Conservation (phyloP, 2,797 vertebrate species). For the Gymnodraco acuticeps region DNA sequence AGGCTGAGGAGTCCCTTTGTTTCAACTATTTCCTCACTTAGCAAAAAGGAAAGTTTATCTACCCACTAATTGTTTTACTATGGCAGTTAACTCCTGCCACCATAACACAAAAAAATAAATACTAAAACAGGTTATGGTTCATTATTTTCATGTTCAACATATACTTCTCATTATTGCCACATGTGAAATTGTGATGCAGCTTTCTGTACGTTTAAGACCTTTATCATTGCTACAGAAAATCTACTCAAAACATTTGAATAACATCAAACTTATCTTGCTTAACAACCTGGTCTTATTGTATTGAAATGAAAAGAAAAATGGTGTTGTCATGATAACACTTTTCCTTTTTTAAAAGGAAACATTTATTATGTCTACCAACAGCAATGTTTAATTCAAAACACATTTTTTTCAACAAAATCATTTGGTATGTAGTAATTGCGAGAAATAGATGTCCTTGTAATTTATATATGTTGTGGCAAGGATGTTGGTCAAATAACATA, state of each 20-base stretch:
- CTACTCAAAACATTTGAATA: too few relatives aligned
- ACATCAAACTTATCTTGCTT: too few relatives aligned
- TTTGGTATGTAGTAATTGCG: neutral
- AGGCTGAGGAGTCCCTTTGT: neutral
- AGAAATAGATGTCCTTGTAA: neutral
- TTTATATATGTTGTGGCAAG: neutral
- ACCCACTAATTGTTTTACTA: neutral
- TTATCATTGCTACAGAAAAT: neutral
- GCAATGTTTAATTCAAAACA: too few relatives aligned
- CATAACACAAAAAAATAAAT: neutral
- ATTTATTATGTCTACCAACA: too few relatives aligned
- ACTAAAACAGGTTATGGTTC: neutral
- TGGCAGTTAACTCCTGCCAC: neutral
- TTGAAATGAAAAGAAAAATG: too few relatives aligned
- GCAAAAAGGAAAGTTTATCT: neutral
- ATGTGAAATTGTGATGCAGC: neutral
- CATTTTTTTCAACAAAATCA: too few relatives aligned
- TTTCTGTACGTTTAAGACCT: neutral
- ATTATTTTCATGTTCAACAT: neutral
- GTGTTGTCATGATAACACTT: too few relatives aligned
- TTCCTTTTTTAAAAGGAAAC: too few relatives aligned
- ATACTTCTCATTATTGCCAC: neutral
- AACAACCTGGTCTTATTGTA: too few relatives aligned
- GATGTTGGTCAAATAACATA: neutral
- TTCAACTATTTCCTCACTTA: neutral